Percentiles rank a stretch among this genome's conserved stretches.
phyloP scores from a whole-genome alignment of 2,888 invertebrate genomes.

The Agrochola litura region DNA sequence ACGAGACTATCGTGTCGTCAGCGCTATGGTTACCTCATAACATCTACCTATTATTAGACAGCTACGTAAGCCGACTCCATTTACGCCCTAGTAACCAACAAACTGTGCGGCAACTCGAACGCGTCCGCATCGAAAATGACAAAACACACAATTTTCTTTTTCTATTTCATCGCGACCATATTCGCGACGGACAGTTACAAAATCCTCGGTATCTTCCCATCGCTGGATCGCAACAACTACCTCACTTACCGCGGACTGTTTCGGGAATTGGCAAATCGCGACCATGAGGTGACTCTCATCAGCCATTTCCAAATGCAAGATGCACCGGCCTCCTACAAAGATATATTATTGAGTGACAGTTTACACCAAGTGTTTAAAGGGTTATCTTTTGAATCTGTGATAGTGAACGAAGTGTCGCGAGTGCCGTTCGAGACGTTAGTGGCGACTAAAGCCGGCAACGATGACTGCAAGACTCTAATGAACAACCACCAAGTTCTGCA shows the following conservation, averaged over 20 bases:
- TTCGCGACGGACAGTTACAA: slow-evolving; percentile 81
- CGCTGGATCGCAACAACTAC: slow-evolving; percentile 88
- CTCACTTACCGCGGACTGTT: slow-evolving; percentile 87
- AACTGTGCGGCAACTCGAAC: slow-evolving; percentile 81
- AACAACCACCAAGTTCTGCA: slow-evolving; percentile 88
- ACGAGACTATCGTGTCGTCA: slow-evolving; percentile 84
- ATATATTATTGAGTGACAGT: slow-evolving; percentile 85
- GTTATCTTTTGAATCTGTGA: slow-evolving; percentile 87
- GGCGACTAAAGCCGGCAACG: slow-evolving; percentile 87
- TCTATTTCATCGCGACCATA: slow-evolving; percentile 78
- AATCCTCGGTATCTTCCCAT: slow-evolving; percentile 90
- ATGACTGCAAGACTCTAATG: slow-evolving; percentile 88
- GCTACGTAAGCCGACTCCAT: slow-evolving; percentile 81
- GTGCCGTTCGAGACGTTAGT: slow-evolving; percentile 87
- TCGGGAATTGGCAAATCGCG: slow-evolving; percentile 86
- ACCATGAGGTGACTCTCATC: slow-evolving; percentile 90
- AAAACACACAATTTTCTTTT: slow-evolving; percentile 74
- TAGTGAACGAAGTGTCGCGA: slow-evolving; percentile 86
- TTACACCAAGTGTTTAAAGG: slow-evolving; percentile 82
- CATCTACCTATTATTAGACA: slow-evolving; percentile 88
- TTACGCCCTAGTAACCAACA: slow-evolving; percentile 85
- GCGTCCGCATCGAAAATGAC: slow-evolving; percentile 80
- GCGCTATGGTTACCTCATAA: slow-evolving; percentile 87
- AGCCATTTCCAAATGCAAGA: slow-evolving; percentile 87
- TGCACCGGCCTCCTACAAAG: slow-evolving; percentile 88